Evolutionary conservation across 2,888 invertebrate genomes (phyloP).

Genomic region (Neoaliturus tenellus): DNA sequence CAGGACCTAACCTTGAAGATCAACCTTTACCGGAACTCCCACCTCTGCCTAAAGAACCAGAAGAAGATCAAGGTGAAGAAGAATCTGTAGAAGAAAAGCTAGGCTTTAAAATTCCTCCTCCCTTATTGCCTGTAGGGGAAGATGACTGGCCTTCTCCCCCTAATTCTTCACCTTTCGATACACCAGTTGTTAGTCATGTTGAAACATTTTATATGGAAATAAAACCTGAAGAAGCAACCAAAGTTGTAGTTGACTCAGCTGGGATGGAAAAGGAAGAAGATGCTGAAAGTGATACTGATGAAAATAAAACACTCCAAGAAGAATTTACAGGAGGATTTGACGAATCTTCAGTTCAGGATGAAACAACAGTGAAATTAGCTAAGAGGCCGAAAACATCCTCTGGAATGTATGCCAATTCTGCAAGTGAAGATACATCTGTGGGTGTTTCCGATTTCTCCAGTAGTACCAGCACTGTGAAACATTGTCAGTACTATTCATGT

Average conservation of each 20-base stretch:
- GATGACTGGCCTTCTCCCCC: conserved; percentile 91
- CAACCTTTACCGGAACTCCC: conserved; percentile 64
- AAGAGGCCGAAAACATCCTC: conserved; percentile 85
- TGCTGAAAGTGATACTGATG: conserved; percentile 79
- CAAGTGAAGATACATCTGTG: conserved; percentile 91
- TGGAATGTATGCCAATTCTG: conserved; percentile 74
- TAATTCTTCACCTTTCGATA: conserved; percentile 79
- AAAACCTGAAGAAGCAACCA: conserved; percentile 86
- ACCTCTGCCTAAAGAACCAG: conserved; percentile 59
- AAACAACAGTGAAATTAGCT: conserved; percentile 84
- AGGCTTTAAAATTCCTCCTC: conserved; percentile 64
- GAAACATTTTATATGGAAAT: conserved; percentile 88
- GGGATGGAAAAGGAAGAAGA: conserved; percentile 75
- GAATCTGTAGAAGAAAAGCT: conserved; percentile 57
- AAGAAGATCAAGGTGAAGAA: not conserved
- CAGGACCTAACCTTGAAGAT: conserved; percentile 62
- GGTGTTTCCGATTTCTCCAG: conserved; percentile 93
- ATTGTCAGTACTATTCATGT: conserved; percentile 67
- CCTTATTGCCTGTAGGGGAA: conserved; percentile 63
- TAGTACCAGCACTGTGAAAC: conserved; percentile 89
- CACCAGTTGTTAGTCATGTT: conserved; percentile 84
- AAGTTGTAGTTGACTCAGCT: conserved; percentile 77
- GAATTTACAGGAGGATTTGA: conserved; percentile 70
- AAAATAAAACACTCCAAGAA: conserved; percentile 82
- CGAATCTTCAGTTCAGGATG: conserved; percentile 74